These are phyloP conservation scores for Protosalanx chinensis DNA, from an alignment of 2,797 vertebrate species.

Conservation along the genomic window DNA sequence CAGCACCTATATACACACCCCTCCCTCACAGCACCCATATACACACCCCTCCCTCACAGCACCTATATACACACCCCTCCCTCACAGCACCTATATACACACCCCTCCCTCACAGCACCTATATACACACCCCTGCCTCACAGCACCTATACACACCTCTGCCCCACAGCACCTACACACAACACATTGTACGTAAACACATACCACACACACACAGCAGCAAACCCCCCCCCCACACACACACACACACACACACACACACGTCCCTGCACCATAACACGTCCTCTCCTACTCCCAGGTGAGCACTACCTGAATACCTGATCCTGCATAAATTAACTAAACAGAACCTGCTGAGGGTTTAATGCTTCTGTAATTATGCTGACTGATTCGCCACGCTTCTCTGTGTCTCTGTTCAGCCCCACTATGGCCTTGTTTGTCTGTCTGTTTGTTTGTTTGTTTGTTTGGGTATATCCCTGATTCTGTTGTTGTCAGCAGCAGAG, in stretches of 20 bases:
- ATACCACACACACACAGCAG: too few species aligned
- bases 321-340: background rate
- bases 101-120: background rate
- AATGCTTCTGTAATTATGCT: background rate
- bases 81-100: constrained; percentile 26
- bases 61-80: too few species aligned
- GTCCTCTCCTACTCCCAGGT: background rate
- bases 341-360: background rate
- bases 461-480: too few species aligned
- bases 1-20: background rate
- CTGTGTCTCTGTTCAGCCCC: background rate
- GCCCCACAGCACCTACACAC: background rate
- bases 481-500: too few species aligned
- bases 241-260: constrained; percentile 32
- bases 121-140: background rate
- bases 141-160: background rate
- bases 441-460: background rate
- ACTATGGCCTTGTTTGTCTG: background rate
- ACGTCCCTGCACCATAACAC: constrained; percentile 26
- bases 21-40: background rate
- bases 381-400: background rate
- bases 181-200: too few species aligned
- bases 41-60: background rate
- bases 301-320: background rate
- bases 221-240: background rate